A percentile compares a stretch with the other conserved stretches of the same genome.
These are phyloP conservation scores for Macrochelys suwanniensis DNA, from an alignment of 2,797 vertebrate species.

Conservation along the genomic window DNA sequence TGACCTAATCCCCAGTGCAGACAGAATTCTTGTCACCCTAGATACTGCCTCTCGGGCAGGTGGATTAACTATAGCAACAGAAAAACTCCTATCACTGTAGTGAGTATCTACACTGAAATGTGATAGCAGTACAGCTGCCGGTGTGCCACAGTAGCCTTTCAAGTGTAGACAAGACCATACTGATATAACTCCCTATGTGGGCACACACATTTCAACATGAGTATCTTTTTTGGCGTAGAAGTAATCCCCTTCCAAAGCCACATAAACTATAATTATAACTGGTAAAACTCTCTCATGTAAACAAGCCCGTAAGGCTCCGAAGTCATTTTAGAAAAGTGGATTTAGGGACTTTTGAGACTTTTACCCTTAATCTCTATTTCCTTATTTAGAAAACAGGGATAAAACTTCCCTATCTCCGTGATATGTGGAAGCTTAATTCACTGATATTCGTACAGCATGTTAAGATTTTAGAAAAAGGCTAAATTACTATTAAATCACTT, in stretches of 20 bases:
- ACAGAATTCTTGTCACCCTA: not conserved
- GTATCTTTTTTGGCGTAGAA: not conserved
- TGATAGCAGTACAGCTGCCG: not conserved
- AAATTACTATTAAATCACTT: not conserved
- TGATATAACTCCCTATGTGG: not conserved
- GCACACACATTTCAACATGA: not conserved
- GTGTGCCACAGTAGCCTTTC: not conserved
- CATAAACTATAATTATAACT: not conserved
- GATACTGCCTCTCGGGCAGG: not conserved
- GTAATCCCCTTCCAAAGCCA: too few species aligned
- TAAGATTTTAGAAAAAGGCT: not conserved
- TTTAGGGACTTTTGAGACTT: not conserved
- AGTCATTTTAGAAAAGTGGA: not conserved
- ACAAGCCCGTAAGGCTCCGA: not conserved
- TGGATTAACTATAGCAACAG: not conserved
- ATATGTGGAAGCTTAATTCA: not conserved
- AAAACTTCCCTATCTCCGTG: rapidly evolving
- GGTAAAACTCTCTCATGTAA: not conserved
- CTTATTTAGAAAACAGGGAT: not conserved
- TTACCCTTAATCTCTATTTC: not conserved
- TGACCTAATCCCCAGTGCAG: not conserved
- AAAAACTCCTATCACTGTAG: not conserved
- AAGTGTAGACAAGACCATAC: not conserved
- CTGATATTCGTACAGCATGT: not conserved
- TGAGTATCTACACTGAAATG: not conserved